These are phyloP conservation scores for Protosalanx chinensis DNA, from an alignment of 2,797 vertebrate species.

Conservation along the genomic window DNA sequence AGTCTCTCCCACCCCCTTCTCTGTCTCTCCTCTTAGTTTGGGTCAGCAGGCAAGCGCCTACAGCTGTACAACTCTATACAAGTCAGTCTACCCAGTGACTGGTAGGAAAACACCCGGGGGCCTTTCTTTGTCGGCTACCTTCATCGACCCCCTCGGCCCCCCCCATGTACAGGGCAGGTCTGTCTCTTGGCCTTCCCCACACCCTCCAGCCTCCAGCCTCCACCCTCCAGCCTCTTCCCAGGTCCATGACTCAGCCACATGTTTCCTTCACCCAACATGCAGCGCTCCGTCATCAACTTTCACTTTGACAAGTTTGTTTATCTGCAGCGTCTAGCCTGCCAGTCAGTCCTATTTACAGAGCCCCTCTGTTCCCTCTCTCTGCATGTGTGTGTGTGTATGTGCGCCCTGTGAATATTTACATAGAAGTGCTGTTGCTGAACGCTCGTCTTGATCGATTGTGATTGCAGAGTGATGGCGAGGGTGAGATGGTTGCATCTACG, in stretches of 20 bases:
- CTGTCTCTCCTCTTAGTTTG: slow-evolving; percentile 15
- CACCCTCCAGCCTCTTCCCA: not conserved
- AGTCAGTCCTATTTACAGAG: not conserved
- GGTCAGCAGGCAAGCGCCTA: too few species aligned
- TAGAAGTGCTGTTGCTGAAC: slow-evolving; percentile 24
- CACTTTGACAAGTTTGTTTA: slow-evolving; percentile 31
- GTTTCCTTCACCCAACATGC: slow-evolving; percentile 55
- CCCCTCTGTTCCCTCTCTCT: slow-evolving; percentile 26
- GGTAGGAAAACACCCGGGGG: too few species aligned
- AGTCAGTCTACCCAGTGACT: too few species aligned
- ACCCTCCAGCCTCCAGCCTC: not conserved
- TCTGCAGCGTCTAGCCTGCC: slow-evolving; percentile 9
- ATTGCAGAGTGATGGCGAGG: slow-evolving; percentile 13
- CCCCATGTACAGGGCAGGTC: too few species aligned
- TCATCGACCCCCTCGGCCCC: too few species aligned
- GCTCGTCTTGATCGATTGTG: slow-evolving; percentile 30
- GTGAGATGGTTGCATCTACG: slow-evolving; percentile 41
- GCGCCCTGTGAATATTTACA: not conserved
- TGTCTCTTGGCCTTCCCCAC: not conserved
- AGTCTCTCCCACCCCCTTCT: slow-evolving; percentile 27
- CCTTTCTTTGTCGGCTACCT: too few species aligned
- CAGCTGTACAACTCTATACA: too few species aligned
- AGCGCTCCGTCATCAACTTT: not conserved
- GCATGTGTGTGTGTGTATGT: slow-evolving; percentile 18
- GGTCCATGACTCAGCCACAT: slow-evolving; percentile 21